A percentile compares a stretch with the other conserved stretches of the same genome.
Conservation (phyloP, 23 tunicate species). For the Ascidia mentula region DNA sequence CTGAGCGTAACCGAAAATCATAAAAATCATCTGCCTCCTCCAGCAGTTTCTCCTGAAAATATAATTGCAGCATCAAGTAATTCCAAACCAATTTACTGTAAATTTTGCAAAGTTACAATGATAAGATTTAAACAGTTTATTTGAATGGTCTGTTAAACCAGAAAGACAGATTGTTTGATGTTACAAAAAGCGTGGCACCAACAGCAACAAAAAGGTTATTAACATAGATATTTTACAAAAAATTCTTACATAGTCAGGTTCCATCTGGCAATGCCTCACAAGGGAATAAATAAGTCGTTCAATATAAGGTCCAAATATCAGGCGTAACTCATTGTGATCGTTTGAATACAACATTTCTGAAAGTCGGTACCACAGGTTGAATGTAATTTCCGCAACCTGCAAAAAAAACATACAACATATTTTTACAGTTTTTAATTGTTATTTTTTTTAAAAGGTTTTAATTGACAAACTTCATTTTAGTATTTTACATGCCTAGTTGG, state of each 20-base stretch:
- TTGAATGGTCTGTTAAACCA: not conserved
- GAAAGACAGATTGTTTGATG: too few relatives aligned
- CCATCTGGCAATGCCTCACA: conserved; percentile 95
- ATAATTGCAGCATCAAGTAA: too few relatives aligned
- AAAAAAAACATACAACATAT: too few relatives aligned
- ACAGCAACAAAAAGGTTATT: too few relatives aligned
- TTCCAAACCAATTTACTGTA: too few relatives aligned
- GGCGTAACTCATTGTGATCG: conserved; percentile 28
- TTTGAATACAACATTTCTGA: conserved; percentile 76
- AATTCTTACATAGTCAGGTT: conserved; percentile 76
- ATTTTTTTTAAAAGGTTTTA: conserved; percentile 10
- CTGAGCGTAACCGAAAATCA: conserved; percentile 71
- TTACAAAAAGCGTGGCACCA: too few relatives aligned
- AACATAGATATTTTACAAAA: too few relatives aligned
- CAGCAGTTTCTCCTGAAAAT: conserved; percentile 63
- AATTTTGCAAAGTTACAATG: too few relatives aligned
- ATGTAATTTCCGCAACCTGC: conserved; percentile 97
- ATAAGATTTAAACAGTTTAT: too few relatives aligned
- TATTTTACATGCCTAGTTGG: not conserved
- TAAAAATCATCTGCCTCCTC: conserved; percentile 78
- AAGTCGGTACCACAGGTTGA: conserved; percentile 89
- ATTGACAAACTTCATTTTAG: not conserved
- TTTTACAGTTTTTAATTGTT: not conserved
- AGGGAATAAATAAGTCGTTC: conserved; percentile 77
- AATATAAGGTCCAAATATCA: conserved; percentile 57